Conservation (phyloP, 1,140 invertebrate genomes). For the Dufourea novaeangliae region DNA sequence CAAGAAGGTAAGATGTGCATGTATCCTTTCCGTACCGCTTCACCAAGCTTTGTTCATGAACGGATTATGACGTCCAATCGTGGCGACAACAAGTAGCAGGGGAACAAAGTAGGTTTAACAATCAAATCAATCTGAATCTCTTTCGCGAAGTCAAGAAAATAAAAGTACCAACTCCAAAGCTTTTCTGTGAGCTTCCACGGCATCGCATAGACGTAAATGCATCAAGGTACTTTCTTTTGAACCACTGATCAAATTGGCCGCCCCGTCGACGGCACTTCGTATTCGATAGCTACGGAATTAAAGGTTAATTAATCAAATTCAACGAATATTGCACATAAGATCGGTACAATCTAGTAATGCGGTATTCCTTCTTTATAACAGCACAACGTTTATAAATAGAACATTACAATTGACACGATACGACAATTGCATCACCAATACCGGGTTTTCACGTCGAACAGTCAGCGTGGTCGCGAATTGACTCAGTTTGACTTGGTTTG, state of each 20-base stretch:
- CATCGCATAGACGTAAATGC: neutral
- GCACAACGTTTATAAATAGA: too few relatives aligned
- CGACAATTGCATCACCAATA: too few relatives aligned
- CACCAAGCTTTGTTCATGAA: neutral
- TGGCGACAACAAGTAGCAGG: neutral
- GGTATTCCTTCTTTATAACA: too few relatives aligned
- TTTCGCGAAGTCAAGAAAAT: neutral
- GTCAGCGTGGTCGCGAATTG: too few relatives aligned
- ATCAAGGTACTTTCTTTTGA: neutral
- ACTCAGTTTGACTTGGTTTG: too few relatives aligned
- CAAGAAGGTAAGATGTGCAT: neutral
- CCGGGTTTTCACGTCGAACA: too few relatives aligned
- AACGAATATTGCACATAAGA: too few relatives aligned
- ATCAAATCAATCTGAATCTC: neutral
- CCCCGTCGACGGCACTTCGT: neutral
- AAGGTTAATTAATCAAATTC: neutral
- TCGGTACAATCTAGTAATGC: too few relatives aligned
- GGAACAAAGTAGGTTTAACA: neutral
- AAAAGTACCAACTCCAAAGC: slow-evolving; percentile 8
- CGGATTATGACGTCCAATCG: neutral
- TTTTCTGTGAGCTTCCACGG: neutral
- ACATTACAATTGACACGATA: too few relatives aligned
- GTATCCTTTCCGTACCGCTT: neutral
- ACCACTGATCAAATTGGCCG: neutral
- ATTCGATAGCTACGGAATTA: neutral